Base-by-base conservation (phyloP, 1,140 invertebrate species). In the Heliconius himera region DNA sequence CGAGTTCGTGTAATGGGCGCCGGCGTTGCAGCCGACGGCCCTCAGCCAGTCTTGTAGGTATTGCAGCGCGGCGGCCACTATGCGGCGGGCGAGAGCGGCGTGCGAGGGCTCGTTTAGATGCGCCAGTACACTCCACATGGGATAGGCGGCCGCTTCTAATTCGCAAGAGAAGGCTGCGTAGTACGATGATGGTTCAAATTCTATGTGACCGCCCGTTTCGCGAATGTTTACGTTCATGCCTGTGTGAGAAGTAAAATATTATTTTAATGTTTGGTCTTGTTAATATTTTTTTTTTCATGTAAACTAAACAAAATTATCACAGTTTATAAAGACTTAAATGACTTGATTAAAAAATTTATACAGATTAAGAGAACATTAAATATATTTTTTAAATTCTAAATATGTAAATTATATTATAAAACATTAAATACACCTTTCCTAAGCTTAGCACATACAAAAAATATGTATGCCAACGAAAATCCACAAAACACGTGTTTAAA, bases 101-200 rank as follows among this genome's bases (percentile, higher is more conserved):
- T 97, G 97, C 79, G 96, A 96, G 1, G 96, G 95, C 84, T 97
- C 97, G 77, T 96, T 96, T 22, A 99, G 95, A 95, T 99, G 98
- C 13, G 97, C 97, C 38, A 99, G 96, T 41, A 99, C 95, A 5
- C 98, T 98, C 98, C 98, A 99, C 98, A 99, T 99, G 2, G 98
- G 98, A 93, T 99, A 99, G 2, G 98, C 98, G 87, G 98, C 98
- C 11, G 98, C 98, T 95, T 99, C 99, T 80, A 99, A 95, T 95
- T 99, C 99, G 76, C 98, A 98, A 77, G 98, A 98, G 95, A 99
- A 99, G 1, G 99, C 98, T 70, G 98, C 98, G 95, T 99, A 99
- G 95, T 99, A 99, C 1, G 98, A 98, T 79, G 98, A 98, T 20
- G 98, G 98, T 91, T 99, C 99, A 95, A 98, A 99, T 95, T 99